A percentile compares a stretch with the other conserved stretches of the same genome.
These are phyloP conservation scores for Drosophila siamana DNA, from an alignment of 2,888 invertebrate species.

Conservation along the genomic window DNA sequence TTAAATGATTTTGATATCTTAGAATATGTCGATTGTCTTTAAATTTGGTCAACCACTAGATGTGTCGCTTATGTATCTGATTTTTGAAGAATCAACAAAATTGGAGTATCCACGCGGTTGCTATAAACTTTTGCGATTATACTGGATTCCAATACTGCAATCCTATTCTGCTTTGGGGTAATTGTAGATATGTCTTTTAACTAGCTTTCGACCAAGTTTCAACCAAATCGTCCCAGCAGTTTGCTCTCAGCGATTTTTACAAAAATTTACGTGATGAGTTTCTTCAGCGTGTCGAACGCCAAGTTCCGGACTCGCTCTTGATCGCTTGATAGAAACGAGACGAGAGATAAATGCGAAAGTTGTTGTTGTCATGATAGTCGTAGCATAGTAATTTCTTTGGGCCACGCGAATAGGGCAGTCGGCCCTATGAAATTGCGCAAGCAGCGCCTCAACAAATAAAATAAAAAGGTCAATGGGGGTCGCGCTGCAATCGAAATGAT, in stretches of 20 bases:
- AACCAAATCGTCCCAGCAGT: slow-evolving; percentile 40
- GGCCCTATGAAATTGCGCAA: slow-evolving; percentile 22
- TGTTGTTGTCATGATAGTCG: slow-evolving; percentile 36
- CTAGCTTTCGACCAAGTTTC: slow-evolving; percentile 40
- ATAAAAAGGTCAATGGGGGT: slow-evolving; percentile 41
- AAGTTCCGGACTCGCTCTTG: slow-evolving; percentile 23
- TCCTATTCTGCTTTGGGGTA: slow-evolving; percentile 32
- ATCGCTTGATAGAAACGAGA: slow-evolving; percentile 20
- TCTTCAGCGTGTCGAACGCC: neutral
- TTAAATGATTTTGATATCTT: slow-evolving; percentile 76
- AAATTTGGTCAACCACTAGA: slow-evolving; percentile 23
- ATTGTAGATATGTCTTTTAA: neutral
- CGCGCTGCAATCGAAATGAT: slow-evolving; percentile 44
- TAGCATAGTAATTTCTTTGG: slow-evolving; percentile 26
- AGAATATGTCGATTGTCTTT: slow-evolving; percentile 20
- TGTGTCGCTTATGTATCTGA: slow-evolving; percentile 64
- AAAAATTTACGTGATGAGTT: slow-evolving; percentile 66
- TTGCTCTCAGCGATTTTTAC: slow-evolving; percentile 63
- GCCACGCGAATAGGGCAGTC: slow-evolving; percentile 3
- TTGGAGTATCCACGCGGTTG: slow-evolving; percentile 43
- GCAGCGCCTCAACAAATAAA: slow-evolving; percentile 11
- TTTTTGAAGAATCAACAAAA: slow-evolving; percentile 77
- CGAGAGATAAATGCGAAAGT: slow-evolving; percentile 26
- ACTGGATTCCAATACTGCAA: slow-evolving; percentile 8
- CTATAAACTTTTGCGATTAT: slow-evolving; percentile 55